Evolutionary conservation across 2,888 invertebrate genomes (phyloP).

Genomic region (Blastobasis adustella): DNA sequence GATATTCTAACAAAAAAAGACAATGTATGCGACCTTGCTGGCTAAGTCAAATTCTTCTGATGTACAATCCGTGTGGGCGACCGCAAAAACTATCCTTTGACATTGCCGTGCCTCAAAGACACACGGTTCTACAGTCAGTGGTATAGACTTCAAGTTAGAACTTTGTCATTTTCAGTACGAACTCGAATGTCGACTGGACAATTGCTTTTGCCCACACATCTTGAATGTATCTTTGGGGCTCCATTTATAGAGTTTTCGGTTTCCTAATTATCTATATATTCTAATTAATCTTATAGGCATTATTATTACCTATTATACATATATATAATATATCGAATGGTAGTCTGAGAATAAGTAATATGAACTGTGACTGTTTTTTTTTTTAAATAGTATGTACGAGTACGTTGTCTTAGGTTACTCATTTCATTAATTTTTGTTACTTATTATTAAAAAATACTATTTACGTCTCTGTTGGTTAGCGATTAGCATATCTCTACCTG

Average conservation of each 20-base stretch:
- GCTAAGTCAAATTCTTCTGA: slow-evolving; percentile 71
- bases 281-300: not conserved
- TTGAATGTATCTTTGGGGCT: slow-evolving; percentile 24
- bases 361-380: too few species aligned
- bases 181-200: slow-evolving; percentile 62
- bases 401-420: too few species aligned
- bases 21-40: slow-evolving; percentile 65
- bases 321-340: too few species aligned
- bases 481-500: too few species aligned
- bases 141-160: slow-evolving; percentile 28
- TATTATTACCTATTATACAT: too few species aligned
- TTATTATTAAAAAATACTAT: too few species aligned
- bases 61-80: slow-evolving; percentile 60
- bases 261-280: not conserved
- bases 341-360: too few species aligned
- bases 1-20: slow-evolving; percentile 48
- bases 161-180: slow-evolving; percentile 35
- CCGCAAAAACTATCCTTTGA: slow-evolving; percentile 72
- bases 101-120: slow-evolving; percentile 41
- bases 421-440: too few species aligned
- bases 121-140: slow-evolving; percentile 41
- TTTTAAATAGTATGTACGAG: too few species aligned
- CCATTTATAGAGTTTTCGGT: slow-evolving; percentile 21
- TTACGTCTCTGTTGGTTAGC: too few species aligned
- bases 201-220: slow-evolving; percentile 64